Evolutionary conservation across 2,888 invertebrate genomes (phyloP).

Genomic region (Sepiola atlantica): DNA sequence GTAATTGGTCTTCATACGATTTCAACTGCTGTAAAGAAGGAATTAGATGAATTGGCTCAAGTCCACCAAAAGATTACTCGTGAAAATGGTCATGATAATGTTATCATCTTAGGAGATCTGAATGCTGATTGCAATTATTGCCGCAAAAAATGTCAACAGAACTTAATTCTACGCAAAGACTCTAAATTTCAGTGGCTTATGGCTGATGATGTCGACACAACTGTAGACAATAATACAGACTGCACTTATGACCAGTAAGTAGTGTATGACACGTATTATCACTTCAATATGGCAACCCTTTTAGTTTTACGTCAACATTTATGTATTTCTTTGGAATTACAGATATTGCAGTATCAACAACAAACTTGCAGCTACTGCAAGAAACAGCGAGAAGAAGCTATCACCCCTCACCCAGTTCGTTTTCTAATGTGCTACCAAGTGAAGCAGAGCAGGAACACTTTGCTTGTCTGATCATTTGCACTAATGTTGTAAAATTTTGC

Average conservation of each 20-base stretch:
- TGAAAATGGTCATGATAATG: conserved; percentile 52
- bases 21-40: conserved; percentile 59
- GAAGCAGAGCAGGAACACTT: too few species aligned
- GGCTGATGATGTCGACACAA: conserved; percentile 68
- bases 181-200: conserved; percentile 68
- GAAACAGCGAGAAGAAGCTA: too few species aligned
- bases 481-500: too few species aligned
- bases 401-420: too few species aligned
- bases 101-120: conserved; percentile 71
- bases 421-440: too few species aligned
- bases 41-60: conserved; percentile 59
- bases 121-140: conserved; percentile 73
- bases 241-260: conserved; percentile 72
- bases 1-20: conserved; percentile 64
- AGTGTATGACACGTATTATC: not conserved
- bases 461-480: too few species aligned
- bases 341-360: too few species aligned
- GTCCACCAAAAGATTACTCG: conserved; percentile 56
- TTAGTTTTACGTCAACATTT: not conserved
- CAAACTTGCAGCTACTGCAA: too few species aligned
- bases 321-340: not conserved
- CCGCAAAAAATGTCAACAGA: conserved; percentile 54
- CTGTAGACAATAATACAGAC: conserved; percentile 58
- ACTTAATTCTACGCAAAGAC: conserved; percentile 60
- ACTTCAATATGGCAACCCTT: not conserved